phyloP scores from a whole-genome alignment of 2,888 invertebrate species.

The Agriopis marginaria region DNA sequence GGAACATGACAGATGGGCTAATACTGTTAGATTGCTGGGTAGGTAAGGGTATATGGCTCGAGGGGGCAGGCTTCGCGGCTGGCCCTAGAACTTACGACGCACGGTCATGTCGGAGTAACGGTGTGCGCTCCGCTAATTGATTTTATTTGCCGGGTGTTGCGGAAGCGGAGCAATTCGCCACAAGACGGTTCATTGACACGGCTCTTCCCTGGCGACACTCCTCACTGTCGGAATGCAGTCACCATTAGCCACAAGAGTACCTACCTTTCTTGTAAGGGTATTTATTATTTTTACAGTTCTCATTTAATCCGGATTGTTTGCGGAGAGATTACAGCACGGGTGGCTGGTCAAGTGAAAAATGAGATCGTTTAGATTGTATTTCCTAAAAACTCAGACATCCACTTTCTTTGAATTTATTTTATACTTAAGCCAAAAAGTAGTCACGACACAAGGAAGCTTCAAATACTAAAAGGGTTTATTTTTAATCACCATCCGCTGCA shows the following conservation, averaged over 20 bases:
- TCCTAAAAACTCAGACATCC: background rate
- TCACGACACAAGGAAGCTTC: background rate
- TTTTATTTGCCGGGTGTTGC: slow-evolving; percentile 71
- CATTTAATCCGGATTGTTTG: slow-evolving; percentile 44
- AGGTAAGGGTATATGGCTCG: slow-evolving; percentile 11
- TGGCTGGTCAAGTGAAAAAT: slow-evolving; percentile 21
- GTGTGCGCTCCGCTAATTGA: slow-evolving; percentile 67
- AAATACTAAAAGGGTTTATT: background rate
- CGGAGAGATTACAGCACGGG: slow-evolving; percentile 3
- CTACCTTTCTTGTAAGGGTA: slow-evolving; percentile 49
- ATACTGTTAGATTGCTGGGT: background rate
- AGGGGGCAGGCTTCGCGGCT: slow-evolving; percentile 1
- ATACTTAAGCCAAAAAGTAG: background rate
- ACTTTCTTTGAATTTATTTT: background rate
- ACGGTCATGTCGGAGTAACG: slow-evolving; percentile 55
- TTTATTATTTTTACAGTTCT: slow-evolving; percentile 56
- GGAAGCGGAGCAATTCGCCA: slow-evolving; percentile 73
- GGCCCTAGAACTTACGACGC: slow-evolving; percentile 28
- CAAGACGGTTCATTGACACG: slow-evolving; percentile 79
- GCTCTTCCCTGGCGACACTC: slow-evolving; percentile 61
- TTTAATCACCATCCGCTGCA: slow-evolving; percentile 2
- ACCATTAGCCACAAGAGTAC: slow-evolving; percentile 56
- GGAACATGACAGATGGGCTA: no score
- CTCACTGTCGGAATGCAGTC: slow-evolving; percentile 70
- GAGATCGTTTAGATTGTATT: slow-evolving; percentile 6